phyloP scores from a whole-genome alignment of 1,140 invertebrate genomes.

The Rhagoletis pomonella region DNA sequence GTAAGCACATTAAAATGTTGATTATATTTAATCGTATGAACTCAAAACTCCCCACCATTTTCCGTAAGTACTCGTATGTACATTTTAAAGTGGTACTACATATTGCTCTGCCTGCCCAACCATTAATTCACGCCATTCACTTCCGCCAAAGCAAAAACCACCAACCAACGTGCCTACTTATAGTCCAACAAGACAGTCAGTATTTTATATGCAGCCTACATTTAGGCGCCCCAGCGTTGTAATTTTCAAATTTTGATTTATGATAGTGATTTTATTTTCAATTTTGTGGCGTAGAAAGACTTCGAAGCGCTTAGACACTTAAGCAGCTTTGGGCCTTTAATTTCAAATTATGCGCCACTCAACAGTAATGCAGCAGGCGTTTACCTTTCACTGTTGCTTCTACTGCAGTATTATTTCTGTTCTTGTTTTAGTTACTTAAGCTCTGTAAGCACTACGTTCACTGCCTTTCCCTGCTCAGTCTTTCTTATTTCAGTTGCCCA shows the following conservation, averaged over 20 bases:
- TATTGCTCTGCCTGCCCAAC: neutral
- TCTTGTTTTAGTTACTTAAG: no score
- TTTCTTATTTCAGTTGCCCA: neutral
- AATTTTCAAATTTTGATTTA: conserved; percentile 52
- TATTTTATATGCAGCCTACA: neutral
- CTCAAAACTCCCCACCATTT: neutral
- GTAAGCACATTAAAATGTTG: neutral
- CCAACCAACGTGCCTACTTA: neutral
- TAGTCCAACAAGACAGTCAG: no score
- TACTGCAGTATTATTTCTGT: no score
- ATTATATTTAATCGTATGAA: neutral
- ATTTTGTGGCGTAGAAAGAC: neutral
- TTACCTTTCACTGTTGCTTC: neutral
- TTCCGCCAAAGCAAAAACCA: neutral
- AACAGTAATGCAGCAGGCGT: conserved; percentile 2
- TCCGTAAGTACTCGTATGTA: no score
- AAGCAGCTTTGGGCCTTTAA: conserved; percentile 48
- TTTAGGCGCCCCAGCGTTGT: conserved; percentile 4
- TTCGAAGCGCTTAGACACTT: conserved; percentile 11
- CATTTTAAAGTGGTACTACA: neutral
- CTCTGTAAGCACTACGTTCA: no score
- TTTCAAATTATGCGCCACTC: conserved; percentile 39
- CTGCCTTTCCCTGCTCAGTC: no score
- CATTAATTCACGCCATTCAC: conserved; percentile 26
- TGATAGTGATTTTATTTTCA: neutral